Conservation (phyloP, 2,113 vertebrate species). For the Microtus montanus region DNA sequence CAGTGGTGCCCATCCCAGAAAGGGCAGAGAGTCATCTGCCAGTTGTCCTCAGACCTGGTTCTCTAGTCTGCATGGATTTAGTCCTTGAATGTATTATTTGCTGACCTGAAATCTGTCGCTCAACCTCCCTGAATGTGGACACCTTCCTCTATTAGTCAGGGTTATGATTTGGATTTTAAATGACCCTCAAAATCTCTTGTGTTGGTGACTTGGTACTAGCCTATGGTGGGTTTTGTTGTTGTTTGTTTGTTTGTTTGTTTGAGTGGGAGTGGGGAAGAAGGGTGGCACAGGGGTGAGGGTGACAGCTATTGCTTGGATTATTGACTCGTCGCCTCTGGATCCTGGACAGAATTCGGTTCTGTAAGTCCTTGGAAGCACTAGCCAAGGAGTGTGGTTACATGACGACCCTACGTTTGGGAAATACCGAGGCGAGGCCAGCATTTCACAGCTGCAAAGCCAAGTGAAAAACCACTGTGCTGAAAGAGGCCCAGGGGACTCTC, state of each 20-base stretch:
- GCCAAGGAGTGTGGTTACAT: fast-evolving
- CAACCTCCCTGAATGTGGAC: neutral
- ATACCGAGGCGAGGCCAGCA: neutral
- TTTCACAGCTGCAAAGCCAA: neutral
- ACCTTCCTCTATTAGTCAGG: neutral
- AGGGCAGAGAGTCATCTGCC: fast-evolving
- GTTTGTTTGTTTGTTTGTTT: too few species aligned
- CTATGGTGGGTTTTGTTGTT: too few species aligned
- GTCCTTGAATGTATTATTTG: neutral
- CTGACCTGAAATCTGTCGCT: neutral
- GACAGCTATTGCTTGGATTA: neutral
- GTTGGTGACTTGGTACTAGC: neutral
- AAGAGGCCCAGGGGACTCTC: fast-evolving
- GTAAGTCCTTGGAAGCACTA: neutral
- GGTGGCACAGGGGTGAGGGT: neutral
- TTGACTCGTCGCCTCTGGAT: neutral
- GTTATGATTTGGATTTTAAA: neutral
- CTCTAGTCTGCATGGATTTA: neutral
- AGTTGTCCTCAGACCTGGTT: neutral
- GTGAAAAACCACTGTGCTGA: neutral
- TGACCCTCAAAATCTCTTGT: neutral
- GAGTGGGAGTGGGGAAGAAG: too few species aligned
- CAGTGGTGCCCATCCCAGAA: fast-evolving
- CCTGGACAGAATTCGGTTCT: neutral
- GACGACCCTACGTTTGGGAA: fast-evolving